A percentile compares a stretch with the other conserved stretches of the same genome.
These are phyloP conservation scores for Drosophila mauritiana DNA, from an alignment of 1,140 invertebrate species.

Conservation along the genomic window DNA sequence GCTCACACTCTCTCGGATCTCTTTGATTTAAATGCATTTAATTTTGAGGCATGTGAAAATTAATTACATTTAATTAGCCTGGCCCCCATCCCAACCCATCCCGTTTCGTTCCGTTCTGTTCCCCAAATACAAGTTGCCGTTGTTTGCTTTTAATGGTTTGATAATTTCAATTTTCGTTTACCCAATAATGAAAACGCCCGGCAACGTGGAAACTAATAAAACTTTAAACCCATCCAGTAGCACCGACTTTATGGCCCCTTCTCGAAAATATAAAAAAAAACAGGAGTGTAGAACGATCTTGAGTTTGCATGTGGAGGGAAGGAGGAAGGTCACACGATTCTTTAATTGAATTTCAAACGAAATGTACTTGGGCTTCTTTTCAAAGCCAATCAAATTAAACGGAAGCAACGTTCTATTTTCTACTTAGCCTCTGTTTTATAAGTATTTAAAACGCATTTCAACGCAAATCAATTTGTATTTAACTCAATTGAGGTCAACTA, in stretches of 20 bases:
- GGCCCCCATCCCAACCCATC: conserved; percentile 11
- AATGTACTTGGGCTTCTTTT: conserved; percentile 63
- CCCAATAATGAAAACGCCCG: conserved; percentile 26
- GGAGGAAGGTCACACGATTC: conserved; percentile 59
- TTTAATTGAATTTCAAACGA: conserved; percentile 78
- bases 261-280: conserved; percentile 10
- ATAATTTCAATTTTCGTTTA: conserved; percentile 76
- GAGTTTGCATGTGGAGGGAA: conserved; percentile 33
- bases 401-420: conserved; percentile 30
- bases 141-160: conserved; percentile 64
- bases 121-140: conserved; percentile 61
- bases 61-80: conserved; percentile 81
- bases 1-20: conserved; percentile 64
- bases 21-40: conserved; percentile 81
- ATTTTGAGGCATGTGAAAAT: conserved; percentile 80
- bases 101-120: conserved; percentile 15
- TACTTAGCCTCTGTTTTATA: conserved; percentile 20
- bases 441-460: conserved; percentile 27
- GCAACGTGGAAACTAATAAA: conserved; percentile 45
- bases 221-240: conserved; percentile 51
- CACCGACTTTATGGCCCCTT: conserved; percentile 35
- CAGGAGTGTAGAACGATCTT: conserved; percentile 28
- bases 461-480: conserved; percentile 19
- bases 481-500: conserved; percentile 37
- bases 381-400: conserved; percentile 27